Conservation (phyloP, 2,113 vertebrate species). For the Lophochroa leadbeateri region DNA sequence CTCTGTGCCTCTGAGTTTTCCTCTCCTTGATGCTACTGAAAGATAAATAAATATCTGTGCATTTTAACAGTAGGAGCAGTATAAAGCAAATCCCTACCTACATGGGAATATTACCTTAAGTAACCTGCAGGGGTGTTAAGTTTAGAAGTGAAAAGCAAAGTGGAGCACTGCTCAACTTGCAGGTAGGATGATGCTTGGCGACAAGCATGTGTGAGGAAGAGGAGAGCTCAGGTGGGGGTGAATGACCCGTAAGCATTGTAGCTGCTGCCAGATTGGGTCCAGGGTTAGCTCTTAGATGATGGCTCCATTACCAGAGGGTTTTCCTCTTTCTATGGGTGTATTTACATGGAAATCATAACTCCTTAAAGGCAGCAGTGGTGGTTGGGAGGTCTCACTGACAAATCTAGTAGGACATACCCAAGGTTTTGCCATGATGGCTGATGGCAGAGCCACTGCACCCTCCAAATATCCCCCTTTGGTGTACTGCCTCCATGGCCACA, state of each 20-base stretch:
- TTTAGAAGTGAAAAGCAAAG: background rate
- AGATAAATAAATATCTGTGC: background rate
- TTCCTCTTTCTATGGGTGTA: background rate
- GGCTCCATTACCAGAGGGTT: background rate
- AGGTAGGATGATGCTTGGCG: background rate
- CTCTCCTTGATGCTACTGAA: background rate
- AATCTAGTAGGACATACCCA: background rate
- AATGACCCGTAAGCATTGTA: fast-evolving
- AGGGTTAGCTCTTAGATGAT: background rate
- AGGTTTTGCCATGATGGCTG: background rate
- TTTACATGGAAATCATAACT: background rate
- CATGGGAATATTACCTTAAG: background rate
- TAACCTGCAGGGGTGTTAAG: background rate
- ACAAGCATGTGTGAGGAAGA: fast-evolving
- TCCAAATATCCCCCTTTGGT: fast-evolving
- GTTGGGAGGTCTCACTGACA: background rate
- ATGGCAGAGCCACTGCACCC: background rate
- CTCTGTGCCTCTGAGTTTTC: background rate
- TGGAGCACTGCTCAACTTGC: background rate
- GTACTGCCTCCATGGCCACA: fast-evolving
- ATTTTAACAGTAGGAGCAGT: background rate
- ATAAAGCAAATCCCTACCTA: background rate
- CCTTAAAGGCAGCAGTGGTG: fast-evolving
- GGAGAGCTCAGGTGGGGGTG: background rate
- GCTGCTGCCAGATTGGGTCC: too few relatives aligned